Evolutionary conservation across 1,140 invertebrate species (phyloP).

Genomic region (Hesperophylax magnus): DNA sequence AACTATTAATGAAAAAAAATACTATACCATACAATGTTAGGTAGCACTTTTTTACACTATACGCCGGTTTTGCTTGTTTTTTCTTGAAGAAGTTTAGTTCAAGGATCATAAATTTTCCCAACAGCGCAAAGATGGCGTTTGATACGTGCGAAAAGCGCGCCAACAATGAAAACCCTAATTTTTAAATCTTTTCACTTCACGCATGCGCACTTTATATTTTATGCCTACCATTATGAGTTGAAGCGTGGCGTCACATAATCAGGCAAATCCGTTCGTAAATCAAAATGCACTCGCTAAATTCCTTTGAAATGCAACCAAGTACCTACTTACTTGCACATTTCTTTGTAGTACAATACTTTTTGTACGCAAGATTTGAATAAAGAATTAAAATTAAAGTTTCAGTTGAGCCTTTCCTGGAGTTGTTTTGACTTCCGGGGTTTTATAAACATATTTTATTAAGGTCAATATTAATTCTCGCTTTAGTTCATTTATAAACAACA

Average conservation of each 20-base stretch:
- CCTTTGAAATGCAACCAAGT: not conserved
- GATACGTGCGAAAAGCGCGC: not conserved
- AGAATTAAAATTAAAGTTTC: no score
- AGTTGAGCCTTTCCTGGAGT: no score
- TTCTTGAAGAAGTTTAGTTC: not conserved
- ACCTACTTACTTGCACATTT: not conserved
- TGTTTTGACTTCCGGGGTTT: no score
- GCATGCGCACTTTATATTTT: not conserved
- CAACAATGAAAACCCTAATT: not conserved
- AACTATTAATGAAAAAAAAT: no score
- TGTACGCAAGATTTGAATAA: no score
- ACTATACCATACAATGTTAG: not conserved
- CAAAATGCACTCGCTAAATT: not conserved
- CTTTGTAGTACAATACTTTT: no score
- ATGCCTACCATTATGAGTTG: not conserved
- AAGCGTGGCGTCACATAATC: constrained; percentile 1
- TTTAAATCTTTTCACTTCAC: not conserved
- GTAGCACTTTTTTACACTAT: not conserved
- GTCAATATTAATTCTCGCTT: no score
- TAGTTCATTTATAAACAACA: no score
- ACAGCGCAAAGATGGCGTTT: not conserved
- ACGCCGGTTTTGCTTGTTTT: not conserved
- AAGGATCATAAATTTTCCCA: not conserved
- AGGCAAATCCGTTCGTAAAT: not conserved
- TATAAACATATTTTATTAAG: no score